phyloP scores from a whole-genome alignment of 2,888 invertebrate species.

The Bombyx huttoni region DNA sequence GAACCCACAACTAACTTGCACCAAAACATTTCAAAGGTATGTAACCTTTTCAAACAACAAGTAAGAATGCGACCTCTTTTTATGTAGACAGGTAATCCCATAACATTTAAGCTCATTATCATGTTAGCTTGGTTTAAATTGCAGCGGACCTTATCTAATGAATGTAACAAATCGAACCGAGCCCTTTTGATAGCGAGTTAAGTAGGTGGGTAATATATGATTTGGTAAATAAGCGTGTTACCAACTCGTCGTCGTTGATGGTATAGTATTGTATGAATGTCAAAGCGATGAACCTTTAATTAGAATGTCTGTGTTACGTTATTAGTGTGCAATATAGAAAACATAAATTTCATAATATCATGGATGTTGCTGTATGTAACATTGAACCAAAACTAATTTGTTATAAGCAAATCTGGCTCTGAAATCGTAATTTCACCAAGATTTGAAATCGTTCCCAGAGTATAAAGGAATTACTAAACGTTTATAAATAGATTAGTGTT shows the following conservation, averaged over 20 bases:
- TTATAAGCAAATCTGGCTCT: constrained; percentile 59
- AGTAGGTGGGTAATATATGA: constrained; percentile 47
- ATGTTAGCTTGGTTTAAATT: constrained; percentile 56
- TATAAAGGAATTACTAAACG: constrained; percentile 70
- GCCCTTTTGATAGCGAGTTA: constrained; percentile 66
- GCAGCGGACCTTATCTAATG: constrained; percentile 58
- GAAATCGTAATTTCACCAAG: constrained; percentile 64
- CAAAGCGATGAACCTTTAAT: constrained; percentile 72
- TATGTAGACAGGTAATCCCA: constrained; percentile 36
- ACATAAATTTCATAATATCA: constrained; percentile 36
- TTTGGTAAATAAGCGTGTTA: constrained; percentile 58
- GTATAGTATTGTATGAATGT: constrained; percentile 69
- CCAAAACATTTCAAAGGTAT: constrained; percentile 52
- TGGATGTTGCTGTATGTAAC: constrained; percentile 26
- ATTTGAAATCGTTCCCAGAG: constrained; percentile 63
- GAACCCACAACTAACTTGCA: constrained; percentile 69
- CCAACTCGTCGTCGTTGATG: constrained; percentile 57
- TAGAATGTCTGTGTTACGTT: constrained; percentile 69
- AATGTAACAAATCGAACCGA: constrained; percentile 50
- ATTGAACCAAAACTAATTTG: constrained; percentile 43
- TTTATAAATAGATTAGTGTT: constrained; percentile 73
- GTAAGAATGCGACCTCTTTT: constrained; percentile 36
- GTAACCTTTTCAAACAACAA: constrained; percentile 28
- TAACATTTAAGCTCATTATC: constrained; percentile 47
- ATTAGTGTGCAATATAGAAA: constrained; percentile 64